Conservation (phyloP, 1,140 invertebrate genomes). For the Drosophila yakuba region DNA sequence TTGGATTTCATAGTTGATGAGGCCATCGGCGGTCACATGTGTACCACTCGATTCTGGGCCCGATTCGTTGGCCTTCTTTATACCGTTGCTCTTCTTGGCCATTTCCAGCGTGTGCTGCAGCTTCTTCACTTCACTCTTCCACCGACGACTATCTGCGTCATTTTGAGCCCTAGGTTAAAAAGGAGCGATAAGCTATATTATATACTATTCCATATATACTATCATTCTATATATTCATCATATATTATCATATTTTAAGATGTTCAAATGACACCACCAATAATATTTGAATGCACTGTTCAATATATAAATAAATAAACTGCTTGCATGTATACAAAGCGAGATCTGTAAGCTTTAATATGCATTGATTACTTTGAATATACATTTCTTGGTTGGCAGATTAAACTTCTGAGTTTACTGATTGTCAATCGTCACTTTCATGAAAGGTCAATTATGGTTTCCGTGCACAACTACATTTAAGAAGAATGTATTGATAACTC, state of each 20-base stretch:
- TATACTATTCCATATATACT: too few relatives aligned
- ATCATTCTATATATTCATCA: too few relatives aligned
- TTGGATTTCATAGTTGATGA: constrained; percentile 82
- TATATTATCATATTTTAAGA: too few relatives aligned
- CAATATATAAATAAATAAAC: too few relatives aligned
- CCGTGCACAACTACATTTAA: neutral
- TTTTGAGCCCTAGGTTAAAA: constrained; percentile 70
- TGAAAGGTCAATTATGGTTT: constrained; percentile 16
- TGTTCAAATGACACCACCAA: too few relatives aligned
- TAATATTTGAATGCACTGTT: too few relatives aligned
- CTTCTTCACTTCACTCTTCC: constrained; percentile 80
- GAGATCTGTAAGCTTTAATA: neutral
- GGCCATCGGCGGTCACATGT: constrained; percentile 62
- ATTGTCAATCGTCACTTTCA: neutral
- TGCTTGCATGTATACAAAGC: neutral
- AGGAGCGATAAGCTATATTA: neutral
- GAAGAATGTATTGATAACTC: neutral
- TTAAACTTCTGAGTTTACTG: neutral
- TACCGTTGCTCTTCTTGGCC: constrained; percentile 64
- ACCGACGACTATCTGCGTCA: constrained; percentile 80
- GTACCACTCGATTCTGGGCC: constrained; percentile 39
- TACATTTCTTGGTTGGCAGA: neutral
- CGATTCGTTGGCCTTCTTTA: constrained; percentile 58
- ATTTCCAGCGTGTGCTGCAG: constrained; percentile 71
- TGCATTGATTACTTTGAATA: neutral